Percentiles rank a stretch among this genome's conserved stretches.
phyloP scores from a whole-genome alignment of 2,113 vertebrate species.

The Ptilorrhoa leucosticta region DNA sequence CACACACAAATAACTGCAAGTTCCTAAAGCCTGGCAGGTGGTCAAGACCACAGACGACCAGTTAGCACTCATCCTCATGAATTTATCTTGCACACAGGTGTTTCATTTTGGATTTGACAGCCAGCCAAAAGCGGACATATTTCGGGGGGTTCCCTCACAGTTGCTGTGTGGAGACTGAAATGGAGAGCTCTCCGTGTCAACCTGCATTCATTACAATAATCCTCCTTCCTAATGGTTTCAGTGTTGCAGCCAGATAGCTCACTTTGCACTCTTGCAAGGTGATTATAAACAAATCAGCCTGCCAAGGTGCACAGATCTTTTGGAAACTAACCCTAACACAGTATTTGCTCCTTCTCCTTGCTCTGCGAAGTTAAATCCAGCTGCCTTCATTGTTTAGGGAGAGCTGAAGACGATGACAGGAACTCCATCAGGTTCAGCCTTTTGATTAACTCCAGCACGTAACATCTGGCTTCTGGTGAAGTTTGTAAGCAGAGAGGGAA shows the following conservation, averaged over 20 bases:
- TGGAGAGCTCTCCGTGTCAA: not conserved
- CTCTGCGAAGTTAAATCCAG: not conserved
- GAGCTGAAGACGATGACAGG: not conserved
- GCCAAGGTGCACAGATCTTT: not conserved
- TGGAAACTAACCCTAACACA: not conserved
- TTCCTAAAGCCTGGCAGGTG: not conserved
- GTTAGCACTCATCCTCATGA: not conserved
- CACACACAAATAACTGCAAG: not conserved
- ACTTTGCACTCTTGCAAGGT: not conserved
- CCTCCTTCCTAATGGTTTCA: not conserved
- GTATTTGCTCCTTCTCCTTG: not conserved
- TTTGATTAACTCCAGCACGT: not conserved
- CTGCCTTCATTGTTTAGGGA: not conserved
- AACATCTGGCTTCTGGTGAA: not conserved
- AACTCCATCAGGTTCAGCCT: not conserved
- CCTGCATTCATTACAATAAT: not conserved
- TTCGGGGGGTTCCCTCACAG: not conserved
- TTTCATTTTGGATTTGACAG: constrained; percentile 31
- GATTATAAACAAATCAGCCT: not conserved
- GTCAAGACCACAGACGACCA: not conserved
- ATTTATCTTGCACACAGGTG: constrained; percentile 2
- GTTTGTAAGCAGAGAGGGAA: not conserved
- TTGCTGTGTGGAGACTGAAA: not conserved
- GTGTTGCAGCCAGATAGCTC: not conserved
- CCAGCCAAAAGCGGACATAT: not conserved